phyloP scores from a whole-genome alignment of 2,113 vertebrate genomes.

The Pituophis catenifer region DNA sequence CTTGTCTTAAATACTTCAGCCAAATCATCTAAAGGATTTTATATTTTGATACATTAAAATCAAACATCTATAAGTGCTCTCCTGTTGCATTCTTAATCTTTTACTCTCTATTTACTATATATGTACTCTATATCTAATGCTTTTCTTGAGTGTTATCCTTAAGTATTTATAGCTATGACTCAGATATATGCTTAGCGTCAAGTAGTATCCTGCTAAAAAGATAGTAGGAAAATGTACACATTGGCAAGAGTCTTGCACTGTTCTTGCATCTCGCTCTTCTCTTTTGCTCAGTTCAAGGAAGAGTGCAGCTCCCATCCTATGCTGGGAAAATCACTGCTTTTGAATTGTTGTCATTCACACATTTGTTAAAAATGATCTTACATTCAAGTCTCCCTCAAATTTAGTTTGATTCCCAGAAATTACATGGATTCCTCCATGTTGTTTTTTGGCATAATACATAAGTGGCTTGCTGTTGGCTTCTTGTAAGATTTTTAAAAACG shows the following conservation, averaged over 20 bases:
- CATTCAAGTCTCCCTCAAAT: background rate
- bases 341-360: background rate
- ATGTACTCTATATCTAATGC: background rate
- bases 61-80: background rate
- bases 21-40: background rate
- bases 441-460: background rate
- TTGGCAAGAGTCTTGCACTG: background rate
- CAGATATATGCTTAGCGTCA: background rate
- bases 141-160: background rate
- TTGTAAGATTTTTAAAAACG: background rate
- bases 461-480: background rate
- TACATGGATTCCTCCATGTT: background rate
- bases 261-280: background rate
- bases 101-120: background rate
- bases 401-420: background rate
- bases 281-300: background rate
- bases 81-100: background rate
- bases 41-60: conserved; percentile 7
- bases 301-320: background rate
- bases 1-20: conserved; percentile 7
- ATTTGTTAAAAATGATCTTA: background rate
- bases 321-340: background rate
- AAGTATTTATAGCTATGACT: background rate
- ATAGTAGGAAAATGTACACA: background rate
- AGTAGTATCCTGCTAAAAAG: background rate